These are phyloP conservation scores for Drosophila paramelanica DNA, from an alignment of 2,888 invertebrate genomes.

Conservation along the genomic window DNA sequence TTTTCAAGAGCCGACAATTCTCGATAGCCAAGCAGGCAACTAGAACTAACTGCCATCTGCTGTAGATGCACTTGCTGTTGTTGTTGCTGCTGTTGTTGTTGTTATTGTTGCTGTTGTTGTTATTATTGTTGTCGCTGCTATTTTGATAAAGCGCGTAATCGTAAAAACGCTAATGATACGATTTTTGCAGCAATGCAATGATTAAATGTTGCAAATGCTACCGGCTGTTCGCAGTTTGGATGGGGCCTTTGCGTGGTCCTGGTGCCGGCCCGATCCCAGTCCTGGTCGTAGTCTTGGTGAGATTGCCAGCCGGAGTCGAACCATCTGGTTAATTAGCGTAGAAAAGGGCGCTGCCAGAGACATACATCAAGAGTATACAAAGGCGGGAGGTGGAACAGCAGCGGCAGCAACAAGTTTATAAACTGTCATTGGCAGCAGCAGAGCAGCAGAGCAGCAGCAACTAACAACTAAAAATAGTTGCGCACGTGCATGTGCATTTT, in stretches of 20 bases:
- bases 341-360: conserved; percentile 77
- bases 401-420: conserved; percentile 57
- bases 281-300: not conserved
- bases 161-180: conserved; percentile 81
- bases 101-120: conserved; percentile 12
- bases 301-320: conserved; percentile 21
- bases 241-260: conserved; percentile 30
- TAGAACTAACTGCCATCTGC: conserved; percentile 24
- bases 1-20: too few relatives aligned
- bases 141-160: conserved; percentile 81
- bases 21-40: conserved; percentile 14
- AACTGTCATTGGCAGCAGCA: conserved; percentile 67
- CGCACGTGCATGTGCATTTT: conserved; percentile 75
- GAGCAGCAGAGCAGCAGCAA: conserved; percentile 9
- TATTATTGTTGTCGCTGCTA: conserved; percentile 45
- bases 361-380: conserved; percentile 63
- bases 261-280: conserved; percentile 20
- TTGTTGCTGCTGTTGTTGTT: conserved; percentile 7
- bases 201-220: conserved; percentile 75
- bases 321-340: conserved; percentile 69
- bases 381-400: conserved; percentile 17
- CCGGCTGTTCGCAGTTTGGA: conserved; percentile 39
- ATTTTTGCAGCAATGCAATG: conserved; percentile 76
- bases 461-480: conserved; percentile 71
- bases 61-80: conserved; percentile 24